Conservation (phyloP, 2,113 vertebrate species). For the Cyprinodon variegatus region DNA sequence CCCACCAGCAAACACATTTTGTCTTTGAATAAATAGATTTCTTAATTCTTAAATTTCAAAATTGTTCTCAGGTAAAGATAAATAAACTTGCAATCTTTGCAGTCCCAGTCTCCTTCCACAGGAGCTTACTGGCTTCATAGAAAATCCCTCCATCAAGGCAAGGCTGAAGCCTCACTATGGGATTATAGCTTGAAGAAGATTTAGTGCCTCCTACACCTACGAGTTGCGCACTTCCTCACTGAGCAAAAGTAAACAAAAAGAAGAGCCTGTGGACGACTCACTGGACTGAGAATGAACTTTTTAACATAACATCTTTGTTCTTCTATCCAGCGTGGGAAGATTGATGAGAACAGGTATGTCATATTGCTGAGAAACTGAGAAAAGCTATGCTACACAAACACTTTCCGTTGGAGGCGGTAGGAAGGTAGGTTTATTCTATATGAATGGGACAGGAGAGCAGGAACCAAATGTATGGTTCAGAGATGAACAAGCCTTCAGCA, state of each 20-base stretch:
- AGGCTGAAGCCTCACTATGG: slow-evolving; percentile 72
- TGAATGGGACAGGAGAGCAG: slow-evolving; percentile 53
- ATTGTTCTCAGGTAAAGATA: neutral
- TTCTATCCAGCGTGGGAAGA: slow-evolving; percentile 11
- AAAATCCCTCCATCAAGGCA: slow-evolving; percentile 83
- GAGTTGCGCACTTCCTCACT: slow-evolving; percentile 61
- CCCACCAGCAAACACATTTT: neutral
- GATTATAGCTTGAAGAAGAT: slow-evolving; percentile 86
- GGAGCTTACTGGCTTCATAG: slow-evolving; percentile 63
- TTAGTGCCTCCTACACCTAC: slow-evolving; percentile 83
- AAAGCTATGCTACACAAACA: neutral
- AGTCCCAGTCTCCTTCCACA: slow-evolving; percentile 35
- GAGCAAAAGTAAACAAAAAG: slow-evolving; percentile 24
- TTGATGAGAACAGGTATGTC: slow-evolving; percentile 20
- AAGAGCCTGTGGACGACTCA: slow-evolving; percentile 4
- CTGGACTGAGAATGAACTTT: slow-evolving; percentile 23
- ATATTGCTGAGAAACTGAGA: slow-evolving; percentile 10
- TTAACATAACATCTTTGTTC: slow-evolving; percentile 19
- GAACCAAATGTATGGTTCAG: slow-evolving; percentile 57
- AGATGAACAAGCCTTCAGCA: slow-evolving; percentile 60
- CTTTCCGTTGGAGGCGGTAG: slow-evolving; percentile 17
- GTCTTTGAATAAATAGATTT: neutral
- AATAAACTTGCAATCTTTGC: slow-evolving; percentile 14
- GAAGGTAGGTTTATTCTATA: slow-evolving; percentile 34
- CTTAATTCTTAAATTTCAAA: neutral